Conservation (phyloP, 2,113 vertebrate genomes). For the Pavo muticus region DNA sequence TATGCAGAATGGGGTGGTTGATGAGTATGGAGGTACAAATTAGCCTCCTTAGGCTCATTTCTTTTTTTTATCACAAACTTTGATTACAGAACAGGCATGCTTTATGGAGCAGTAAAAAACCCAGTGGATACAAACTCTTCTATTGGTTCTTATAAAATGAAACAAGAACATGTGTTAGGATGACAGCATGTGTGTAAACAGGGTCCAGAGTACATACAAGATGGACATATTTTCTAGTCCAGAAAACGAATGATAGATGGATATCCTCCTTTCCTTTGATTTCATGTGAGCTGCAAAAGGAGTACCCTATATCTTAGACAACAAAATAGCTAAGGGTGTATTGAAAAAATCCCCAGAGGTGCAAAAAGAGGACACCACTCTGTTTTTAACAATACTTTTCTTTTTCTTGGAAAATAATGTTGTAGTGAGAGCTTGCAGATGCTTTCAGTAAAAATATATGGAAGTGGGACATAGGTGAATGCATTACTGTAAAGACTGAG, state of each 20-base stretch:
- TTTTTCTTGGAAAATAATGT: not conserved
- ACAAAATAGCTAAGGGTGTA: not conserved
- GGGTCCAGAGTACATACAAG: not conserved
- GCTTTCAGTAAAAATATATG: constrained; percentile 20
- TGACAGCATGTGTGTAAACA: constrained; percentile 26
- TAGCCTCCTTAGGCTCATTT: constrained; percentile 18
- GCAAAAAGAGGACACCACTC: not conserved
- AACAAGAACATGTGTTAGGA: constrained; percentile 62
- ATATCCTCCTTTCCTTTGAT: not conserved
- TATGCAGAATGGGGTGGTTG: not conserved
- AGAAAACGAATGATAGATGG: not conserved
- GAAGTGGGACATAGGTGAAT: not conserved
- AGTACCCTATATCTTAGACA: not conserved
- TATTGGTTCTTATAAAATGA: constrained; percentile 58
- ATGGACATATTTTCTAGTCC: not conserved
- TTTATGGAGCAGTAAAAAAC: constrained; percentile 52
- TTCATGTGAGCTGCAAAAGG: not conserved
- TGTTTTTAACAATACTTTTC: constrained; percentile 7
- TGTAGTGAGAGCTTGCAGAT: not conserved
- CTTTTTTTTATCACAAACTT: not conserved
- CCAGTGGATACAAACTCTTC: constrained; percentile 24
- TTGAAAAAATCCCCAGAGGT: not conserved
- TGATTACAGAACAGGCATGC: constrained; percentile 30
- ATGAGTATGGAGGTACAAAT: not conserved
- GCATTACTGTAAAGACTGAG: not conserved